Evolutionary conservation across 2,797 vertebrate genomes (phyloP), one percentile per base, ranked within the genome.

Genomic region (Tragelaphus oryx): DNA sequence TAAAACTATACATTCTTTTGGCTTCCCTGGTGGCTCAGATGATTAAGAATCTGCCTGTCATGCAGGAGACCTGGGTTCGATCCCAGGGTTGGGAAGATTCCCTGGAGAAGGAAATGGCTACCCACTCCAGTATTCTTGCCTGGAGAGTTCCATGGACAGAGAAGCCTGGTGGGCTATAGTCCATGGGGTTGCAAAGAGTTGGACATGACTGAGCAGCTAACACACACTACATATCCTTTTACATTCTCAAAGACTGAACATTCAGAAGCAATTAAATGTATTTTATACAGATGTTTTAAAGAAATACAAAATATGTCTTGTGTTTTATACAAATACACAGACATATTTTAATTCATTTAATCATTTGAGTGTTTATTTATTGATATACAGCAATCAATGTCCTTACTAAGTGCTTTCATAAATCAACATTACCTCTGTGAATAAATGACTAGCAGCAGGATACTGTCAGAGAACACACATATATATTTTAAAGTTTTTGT

Each of bases 351-450:
- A 50, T 80, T 79, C 78, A n/a, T 33, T 89, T 78, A 83, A 52
- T 86, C 62, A 93, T 91, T 57, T 83, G 30, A 30, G 22, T 78
- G 26, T 71, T 20, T 78, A 37, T 26, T 46, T 78, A 81, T 33
- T 81, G 91, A 57, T 11, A 79, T 28, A 91, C 1, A 87, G 37
- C 74, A 92, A n/a, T 85, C 78, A 76, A 55, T 94, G 41, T 48
- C 12, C 65, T 89, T 91, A 9, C 48, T 87, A 95, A 93, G 55
- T 89, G 50, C 30, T 95, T 95, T 96, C 57, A 89, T 6, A 83
- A 92, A 87, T 46, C 75, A 91, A 50, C 4, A 88, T 68, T 80
- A 85, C 24, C 46, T 90, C 60, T 87, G 20, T 88, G 84, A 62
- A 89, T 82, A 96, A 83, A 89, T 80, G 80, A n/a, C 83, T 89